Base-by-base conservation (phyloP, 2,888 invertebrate genomes). In the Phaedon cochleariae region DNA sequence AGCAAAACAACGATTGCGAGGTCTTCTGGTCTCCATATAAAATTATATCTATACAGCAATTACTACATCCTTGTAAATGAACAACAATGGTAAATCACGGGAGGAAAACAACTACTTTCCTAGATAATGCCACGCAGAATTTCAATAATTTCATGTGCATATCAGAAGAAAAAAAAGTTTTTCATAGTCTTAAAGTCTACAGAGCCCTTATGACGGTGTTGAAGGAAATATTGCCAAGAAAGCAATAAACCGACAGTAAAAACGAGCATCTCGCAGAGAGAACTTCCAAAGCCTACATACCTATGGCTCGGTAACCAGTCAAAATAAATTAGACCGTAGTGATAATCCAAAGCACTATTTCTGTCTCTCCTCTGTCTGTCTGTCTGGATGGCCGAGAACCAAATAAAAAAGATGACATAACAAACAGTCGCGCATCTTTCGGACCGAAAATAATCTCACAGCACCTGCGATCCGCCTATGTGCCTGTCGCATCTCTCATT, bases 401-500 rank as follows among this genome's bases (percentile, higher is more conserved):
- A 71, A 69, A 71, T 71, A 70, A 68, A 41, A 34, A 41, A 41
- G 41, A 41, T 41, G 41, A 41, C 41, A 41, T 41, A 41, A 41
- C 34, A 34, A 34, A 34, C 41, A 26, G 31, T 34, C 31, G 41
- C n/a, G 41, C 41, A 41, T n/a, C n/a, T n/a, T 7, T 15, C 7
- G 2, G 41, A 41, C n/a, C 41, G 41, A 41, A 41, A 41, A 41
- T 41, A 41, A 41, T n/a, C 15, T 41, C 41, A 2, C 6, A 64
- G 71, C 73, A 73, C 73, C 73, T 73, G 73, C 70, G 67, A 67
- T 73, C 68, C 67, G 68, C 70, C 67, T 41, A n/a, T 41, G 15
- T 12, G 41, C 41, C 15, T 10, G 31, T 7, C 31, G 15, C 41
- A n/a, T n/a, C n/a, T n/a, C n/a, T n/a, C 41, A 41, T 41, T 41